Base-by-base conservation (phyloP, 2,113 vertebrate species). In the Zosterops hypoxanthus region DNA sequence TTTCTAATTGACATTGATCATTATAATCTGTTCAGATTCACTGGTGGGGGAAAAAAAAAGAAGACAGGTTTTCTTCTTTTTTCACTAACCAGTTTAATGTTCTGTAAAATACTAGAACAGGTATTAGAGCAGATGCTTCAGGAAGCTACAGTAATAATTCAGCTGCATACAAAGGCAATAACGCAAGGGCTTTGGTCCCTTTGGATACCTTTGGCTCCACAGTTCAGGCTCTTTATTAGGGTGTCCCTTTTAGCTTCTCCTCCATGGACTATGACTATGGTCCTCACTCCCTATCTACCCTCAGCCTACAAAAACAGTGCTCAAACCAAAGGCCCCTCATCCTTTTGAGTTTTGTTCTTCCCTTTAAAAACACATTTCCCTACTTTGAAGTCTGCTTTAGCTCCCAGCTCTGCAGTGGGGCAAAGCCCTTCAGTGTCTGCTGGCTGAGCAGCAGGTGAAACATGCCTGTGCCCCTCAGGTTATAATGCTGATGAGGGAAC, bases 381-480 rank as follows among this genome's bases (percentile, higher is more conserved):
- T 63, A 17, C 41, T 28, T 64, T 72, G 41, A 92, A 59, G 21
- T 59, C 36, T 80, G n/a, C 46, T 65, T 86, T 49, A 80, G 36
- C 44, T 78, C 33, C n/a, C 60, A 84, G 26, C 18, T 89, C 23
- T 59, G 10, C 52, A 23, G 34, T 15, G 11, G 8, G 13, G 17
- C 29, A 63, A 57, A 70, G 36, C 14, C 39, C n/a, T 84, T 31
- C 25, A 23, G 47, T 29, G 23, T 34, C 82, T 82, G 29, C 55
- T 64, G 79, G 53, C 24, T 41, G 29, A 90, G 65, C 25, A 73
- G 64, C 8, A 6, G 31, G 25, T 39, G 21, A 21, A 33, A 36
- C 0, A 1, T 4, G 5, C 26, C 8, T 2, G 10, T 33, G 31
- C 8, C n/a, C 28, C 41, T 36, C 2, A 1, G 14, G 24, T 23